Conservation (phyloP, 2,797 vertebrate genomes). For the Macrochelys suwanniensis region DNA sequence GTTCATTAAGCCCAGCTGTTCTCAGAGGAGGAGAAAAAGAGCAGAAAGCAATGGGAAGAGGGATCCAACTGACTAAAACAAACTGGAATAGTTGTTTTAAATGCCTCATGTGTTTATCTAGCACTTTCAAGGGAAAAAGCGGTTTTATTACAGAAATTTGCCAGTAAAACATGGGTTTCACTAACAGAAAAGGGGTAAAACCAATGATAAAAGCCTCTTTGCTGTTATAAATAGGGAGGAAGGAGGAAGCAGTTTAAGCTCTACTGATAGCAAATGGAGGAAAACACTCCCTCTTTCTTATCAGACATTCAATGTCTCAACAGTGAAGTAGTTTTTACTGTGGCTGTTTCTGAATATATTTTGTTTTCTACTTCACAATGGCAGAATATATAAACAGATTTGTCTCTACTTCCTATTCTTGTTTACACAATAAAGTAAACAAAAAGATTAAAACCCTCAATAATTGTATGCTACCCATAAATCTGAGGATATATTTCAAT, state of each 20-base stretch:
- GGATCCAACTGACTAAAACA: not conserved
- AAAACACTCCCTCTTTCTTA: not conserved
- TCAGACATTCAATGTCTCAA: not conserved
- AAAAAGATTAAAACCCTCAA: slow-evolving; percentile 18
- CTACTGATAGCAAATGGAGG: not conserved
- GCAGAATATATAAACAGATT: slow-evolving; percentile 5
- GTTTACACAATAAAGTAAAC: slow-evolving; percentile 41
- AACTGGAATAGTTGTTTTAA: not conserved
- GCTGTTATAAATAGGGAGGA: not conserved
- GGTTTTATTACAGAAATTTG: not conserved
- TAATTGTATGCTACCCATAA: not conserved
- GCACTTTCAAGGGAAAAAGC: not conserved
- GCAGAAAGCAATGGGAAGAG: not conserved
- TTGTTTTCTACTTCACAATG: slow-evolving; percentile 1
- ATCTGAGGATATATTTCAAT: not conserved
- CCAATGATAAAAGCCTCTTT: fast-evolving
- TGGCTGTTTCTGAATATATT: not conserved
- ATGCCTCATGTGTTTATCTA: fast-evolving
- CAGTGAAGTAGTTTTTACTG: not conserved
- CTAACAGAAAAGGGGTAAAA: not conserved
- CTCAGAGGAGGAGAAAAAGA: slow-evolving; percentile 6
- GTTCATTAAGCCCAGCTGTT: slow-evolving; percentile 30
- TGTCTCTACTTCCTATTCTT: slow-evolving; percentile 7
- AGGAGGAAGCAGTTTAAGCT: not conserved
- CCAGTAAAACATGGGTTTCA: not conserved